Base-by-base conservation (phyloP, 2,797 vertebrate species). In the Margarornis squamiger region DNA sequence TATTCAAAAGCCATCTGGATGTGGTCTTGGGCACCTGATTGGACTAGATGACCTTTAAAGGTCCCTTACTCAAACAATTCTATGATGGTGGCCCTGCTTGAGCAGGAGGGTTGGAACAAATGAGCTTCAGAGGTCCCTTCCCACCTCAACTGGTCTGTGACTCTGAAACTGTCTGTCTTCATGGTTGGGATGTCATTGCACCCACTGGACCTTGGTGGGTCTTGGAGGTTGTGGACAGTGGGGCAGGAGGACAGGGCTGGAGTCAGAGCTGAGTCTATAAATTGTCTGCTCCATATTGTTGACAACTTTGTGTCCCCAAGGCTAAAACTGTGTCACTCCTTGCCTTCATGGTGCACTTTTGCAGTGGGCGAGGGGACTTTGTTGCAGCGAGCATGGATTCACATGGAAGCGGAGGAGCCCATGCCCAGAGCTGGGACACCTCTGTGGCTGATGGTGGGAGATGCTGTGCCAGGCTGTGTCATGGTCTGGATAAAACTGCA, bases 401-500 rank as follows among this genome's bases (percentile, higher is more conserved):
- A 49, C 22, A 4, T 0, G 4, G 39, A 39, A 78, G 29, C 1
- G 3, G 54, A 65, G 38, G 22, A 82, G 7, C 48, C 30, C 71
- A 45, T 0, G 0, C 21, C 3, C 29, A 51, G 49, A 71, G 67
- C 38, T 2, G 3, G 54, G 46, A 45, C 59, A 54, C 26, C 39
- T 71, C 52, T 7, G 1, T 0, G 4, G 32, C 54, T 61, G 48
- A 54, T 7, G 6, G 38, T 17, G 12, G 76, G 45, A 83, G 48
- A 86, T 39, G 59, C 57, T 66, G 70, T 68, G 38, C 58, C 13
- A 2, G 29, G 48, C 55, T 51, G 43, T 78, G 57, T 32, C 7
- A 0, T 29, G 34, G 30, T 68, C 75, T 2, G 0, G 36, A 36
- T 55, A 55, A 49, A 6, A 1, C 43, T 5, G 1, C 2, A 1